A percentile compares a stretch with the other conserved stretches of the same genome.
Conservation (phyloP, 2,113 vertebrate genomes). For the Puntigrus tetrazona region DNA sequence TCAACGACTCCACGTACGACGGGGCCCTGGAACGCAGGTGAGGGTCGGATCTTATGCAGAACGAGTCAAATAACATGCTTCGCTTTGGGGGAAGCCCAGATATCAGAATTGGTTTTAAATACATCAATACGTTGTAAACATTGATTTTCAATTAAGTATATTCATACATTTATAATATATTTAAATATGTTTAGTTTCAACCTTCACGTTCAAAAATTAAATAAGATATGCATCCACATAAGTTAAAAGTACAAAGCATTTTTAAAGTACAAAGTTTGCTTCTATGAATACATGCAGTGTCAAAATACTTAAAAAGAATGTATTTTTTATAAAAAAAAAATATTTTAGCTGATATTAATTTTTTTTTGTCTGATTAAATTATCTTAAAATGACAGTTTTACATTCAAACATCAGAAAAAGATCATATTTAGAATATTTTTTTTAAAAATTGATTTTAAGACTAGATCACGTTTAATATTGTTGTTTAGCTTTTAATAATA, state of each 20-base stretch:
- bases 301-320: too few relatives aligned
- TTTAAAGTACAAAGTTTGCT: too few relatives aligned
- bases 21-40: conserved; percentile 81
- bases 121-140: too few relatives aligned
- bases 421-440: not conserved
- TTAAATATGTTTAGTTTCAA: too few relatives aligned
- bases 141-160: too few relatives aligned
- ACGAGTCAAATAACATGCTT: not conserved
- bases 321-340: too few relatives aligned
- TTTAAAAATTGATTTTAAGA: not conserved
- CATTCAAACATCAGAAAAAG: not conserved
- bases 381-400: not conserved
- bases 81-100: not conserved
- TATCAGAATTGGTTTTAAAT: not conserved
- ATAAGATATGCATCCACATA: too few relatives aligned
- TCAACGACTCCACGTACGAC: conserved; percentile 91
- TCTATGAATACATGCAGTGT: too few relatives aligned
- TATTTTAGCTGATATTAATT: not conserved
- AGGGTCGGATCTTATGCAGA: not conserved
- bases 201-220: too few relatives aligned
- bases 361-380: not conserved
- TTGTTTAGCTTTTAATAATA: not conserved
- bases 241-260: too few relatives aligned
- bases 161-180: too few relatives aligned
- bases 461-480: not conserved